Evolutionary conservation across 2,888 invertebrate species (phyloP).

Genomic region (Bhutanitis thaidina): DNA sequence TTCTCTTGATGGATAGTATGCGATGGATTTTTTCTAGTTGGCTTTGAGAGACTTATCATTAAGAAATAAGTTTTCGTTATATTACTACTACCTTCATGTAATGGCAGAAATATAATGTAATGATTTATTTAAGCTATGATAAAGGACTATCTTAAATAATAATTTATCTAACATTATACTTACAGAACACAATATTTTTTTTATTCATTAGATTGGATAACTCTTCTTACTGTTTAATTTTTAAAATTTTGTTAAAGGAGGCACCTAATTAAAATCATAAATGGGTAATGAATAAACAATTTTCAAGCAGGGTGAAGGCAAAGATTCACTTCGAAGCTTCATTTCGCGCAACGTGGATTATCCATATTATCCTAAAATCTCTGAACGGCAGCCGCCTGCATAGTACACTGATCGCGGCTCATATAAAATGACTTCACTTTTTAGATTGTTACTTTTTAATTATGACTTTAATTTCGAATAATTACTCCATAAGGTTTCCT

Average conservation of each 20-base stretch:
- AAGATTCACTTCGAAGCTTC: slow-evolving; percentile 56
- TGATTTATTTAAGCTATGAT: too few species aligned
- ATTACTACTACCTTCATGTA: too few species aligned
- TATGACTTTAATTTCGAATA: slow-evolving; percentile 45
- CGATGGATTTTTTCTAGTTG: slow-evolving; percentile 11
- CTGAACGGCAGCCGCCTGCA: slow-evolving; percentile 50
- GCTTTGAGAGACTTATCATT: slow-evolving; percentile 3
- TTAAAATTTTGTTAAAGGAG: too few species aligned
- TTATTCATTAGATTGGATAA: too few species aligned
- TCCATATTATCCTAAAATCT: slow-evolving; percentile 74
- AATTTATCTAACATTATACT: too few species aligned
- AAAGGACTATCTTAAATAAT: too few species aligned
- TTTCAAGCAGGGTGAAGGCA: slow-evolving; percentile 56
- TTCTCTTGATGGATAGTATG: slow-evolving; percentile 41
- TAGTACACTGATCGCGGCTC: slow-evolving; percentile 55
- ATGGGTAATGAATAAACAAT: slow-evolving; percentile 65
- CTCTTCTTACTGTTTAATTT: too few species aligned
- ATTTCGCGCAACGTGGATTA: slow-evolving; percentile 63
- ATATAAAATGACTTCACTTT: slow-evolving; percentile 59
- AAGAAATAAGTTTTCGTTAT: neutral
- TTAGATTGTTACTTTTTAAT: slow-evolving; percentile 55
- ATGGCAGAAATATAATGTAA: too few species aligned
- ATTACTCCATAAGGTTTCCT: slow-evolving; percentile 42
- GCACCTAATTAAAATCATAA: slow-evolving; percentile 48
- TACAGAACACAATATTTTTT: too few species aligned